Conservation (phyloP, 1,140 invertebrate genomes). For the Bombyx mori region ASM3026992v2 NC_085133.1:7257001-7257500, state of each 20-base stretch:
- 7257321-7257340: slow-evolving; percentile 40
- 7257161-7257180: slow-evolving; percentile 7
- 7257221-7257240: slow-evolving; percentile 24
- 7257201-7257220: slow-evolving; percentile 13
- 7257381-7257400: slow-evolving; percentile 15
- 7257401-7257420: slow-evolving; percentile 32
- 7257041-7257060: slow-evolving; percentile 54
- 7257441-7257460: slow-evolving; percentile 59
- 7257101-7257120: too few species aligned
- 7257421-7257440: slow-evolving; percentile 58
- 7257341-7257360: slow-evolving; percentile 15
- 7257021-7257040: slow-evolving; percentile 64
- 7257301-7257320: slow-evolving; percentile 62
- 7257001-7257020: slow-evolving; percentile 63
- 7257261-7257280: slow-evolving; percentile 62
- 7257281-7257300: slow-evolving; percentile 66
- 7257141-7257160: slow-evolving; percentile 9
- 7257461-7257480: slow-evolving; percentile 38
- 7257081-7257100: neutral
- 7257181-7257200: neutral
- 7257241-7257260: slow-evolving; percentile 55
- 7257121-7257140: slow-evolving; percentile 8
- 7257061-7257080: slow-evolving; percentile 20
- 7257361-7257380: slow-evolving; percentile 7
- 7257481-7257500: slow-evolving; percentile 68